phyloP scores from a whole-genome alignment of 2,113 vertebrate species.

The Atractosteus spatula region DNA sequence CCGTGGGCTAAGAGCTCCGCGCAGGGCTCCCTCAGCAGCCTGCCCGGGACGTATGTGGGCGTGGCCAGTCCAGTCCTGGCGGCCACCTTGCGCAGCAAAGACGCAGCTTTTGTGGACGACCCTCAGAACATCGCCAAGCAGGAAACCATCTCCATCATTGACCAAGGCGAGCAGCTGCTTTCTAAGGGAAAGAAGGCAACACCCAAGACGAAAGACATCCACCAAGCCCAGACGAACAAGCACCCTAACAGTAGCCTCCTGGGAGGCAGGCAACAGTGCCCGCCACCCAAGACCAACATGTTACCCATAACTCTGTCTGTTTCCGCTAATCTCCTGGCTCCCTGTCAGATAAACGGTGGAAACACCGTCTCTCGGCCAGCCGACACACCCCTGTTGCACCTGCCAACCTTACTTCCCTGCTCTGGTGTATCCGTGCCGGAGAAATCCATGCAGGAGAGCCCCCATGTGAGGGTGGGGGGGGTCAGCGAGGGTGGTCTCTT shows the following conservation, averaged over 20 bases:
- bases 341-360: conserved; percentile 55
- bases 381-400: conserved; percentile 79
- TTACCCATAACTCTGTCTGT: conserved; percentile 43
- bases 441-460: conserved; percentile 63
- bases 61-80: conserved; percentile 95
- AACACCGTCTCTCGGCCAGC: conserved; percentile 75
- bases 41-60: conserved; percentile 91
- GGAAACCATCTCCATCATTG: conserved; percentile 93
- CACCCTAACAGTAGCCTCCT: conserved; percentile 56
- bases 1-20: conserved; percentile 80
- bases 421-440: conserved; percentile 73
- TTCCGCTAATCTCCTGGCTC: conserved; percentile 44
- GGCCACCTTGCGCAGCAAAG: conserved; percentile 88
- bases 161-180: conserved; percentile 85
- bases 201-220: conserved; percentile 50
- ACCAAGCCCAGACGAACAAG: conserved; percentile 51
- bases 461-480: conserved; percentile 58
- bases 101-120: conserved; percentile 75
- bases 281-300: conserved; percentile 42
- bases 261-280: conserved; percentile 46
- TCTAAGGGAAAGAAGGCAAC: conserved; percentile 74
- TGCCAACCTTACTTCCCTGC: conserved; percentile 70
- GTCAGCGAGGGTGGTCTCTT: conserved; percentile 62
- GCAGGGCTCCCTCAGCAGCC: conserved; percentile 77
- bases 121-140: conserved; percentile 87